These are phyloP conservation scores for Bolinopsis microptera DNA, from an alignment of 37 sponge, comb jelly and placozoan species.

Conservation along the genomic window DNA sequence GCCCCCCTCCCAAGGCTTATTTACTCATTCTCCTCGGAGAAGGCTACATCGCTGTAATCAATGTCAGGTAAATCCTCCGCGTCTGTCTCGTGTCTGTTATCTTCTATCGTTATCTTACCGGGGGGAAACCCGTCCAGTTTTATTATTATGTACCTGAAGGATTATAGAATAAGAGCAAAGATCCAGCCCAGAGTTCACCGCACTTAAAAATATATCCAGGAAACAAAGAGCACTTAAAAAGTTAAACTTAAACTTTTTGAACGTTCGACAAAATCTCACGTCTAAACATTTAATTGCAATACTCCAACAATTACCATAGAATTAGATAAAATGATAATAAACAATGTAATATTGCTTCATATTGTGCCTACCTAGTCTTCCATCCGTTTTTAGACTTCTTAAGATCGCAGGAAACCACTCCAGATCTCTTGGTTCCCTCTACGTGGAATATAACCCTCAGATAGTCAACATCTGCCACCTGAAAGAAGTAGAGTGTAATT, in stretches of 20 bases:
- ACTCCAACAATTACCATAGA: no score
- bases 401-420: background rate
- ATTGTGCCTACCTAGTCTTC: constrained; percentile 23
- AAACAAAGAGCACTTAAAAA: no score
- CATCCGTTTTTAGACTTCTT: constrained; percentile 42
- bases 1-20: no score
- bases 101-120: constrained; percentile 42
- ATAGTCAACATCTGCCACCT: constrained; percentile 62
- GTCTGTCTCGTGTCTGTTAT: constrained; percentile 33
- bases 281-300: no score
- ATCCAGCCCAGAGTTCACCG: no score
- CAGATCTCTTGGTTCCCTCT: constrained; percentile 31
- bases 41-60: constrained; percentile 47
- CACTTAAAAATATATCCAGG: no score
- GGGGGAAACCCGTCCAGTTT: constrained; percentile 53
- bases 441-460: constrained; percentile 39
- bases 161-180: background rate
- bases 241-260: no score
- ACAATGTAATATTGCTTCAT: no score
- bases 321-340: no score
- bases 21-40: background rate
- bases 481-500: background rate
- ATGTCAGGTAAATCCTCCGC: constrained; percentile 45
- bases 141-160: constrained; percentile 20
- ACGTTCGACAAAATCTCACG: no score